Evolutionary conservation across 2,888 invertebrate genomes (phyloP), one percentile per base, ranked within the genome.

Genomic region (Lacanobia wlatinum): DNA sequence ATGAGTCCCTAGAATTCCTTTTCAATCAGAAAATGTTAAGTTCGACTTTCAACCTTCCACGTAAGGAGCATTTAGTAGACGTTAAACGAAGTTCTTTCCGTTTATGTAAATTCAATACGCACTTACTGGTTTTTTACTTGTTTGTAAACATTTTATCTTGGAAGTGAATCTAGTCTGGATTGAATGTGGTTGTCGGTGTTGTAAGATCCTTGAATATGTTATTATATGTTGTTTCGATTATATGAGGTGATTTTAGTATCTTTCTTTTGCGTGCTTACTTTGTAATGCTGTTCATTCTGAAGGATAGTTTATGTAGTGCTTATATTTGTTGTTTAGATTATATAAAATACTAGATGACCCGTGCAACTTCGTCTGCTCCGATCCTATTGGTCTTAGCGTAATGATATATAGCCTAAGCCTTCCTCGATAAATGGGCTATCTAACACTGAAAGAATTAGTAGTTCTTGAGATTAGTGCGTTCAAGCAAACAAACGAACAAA

Each of bases 11-110:
- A 38, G 34, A 55, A 76, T 85, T 77, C 18, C 21, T 73, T 71
- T 84, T 77, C 75, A 83, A 84, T 84, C 83, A 83, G 76, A 84
- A 84, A 85, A 84, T 77, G 66, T 79, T 83, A 76, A 78, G 70
- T 70, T 71, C 77, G 68, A 74, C 78, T 78, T 83, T 84, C 73
- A 68, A 79, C 71, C 77, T 69, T 58, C 70, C 50, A 43, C 46
- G 34, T 59, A 73, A 68, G 73, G 69, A 78, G 65, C 73, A 83
- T 75, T 83, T 77, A 85, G 63, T 74, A 75, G 73, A 85, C 38
- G 59, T 72, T 69, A 85, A 76, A 50, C 21, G 64, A 66, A 73
- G 73, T 55, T 75, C 58, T 71, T 63, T 71, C 68, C 78, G 70
- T 83, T 83, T 83, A 85, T 81, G 76, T 76, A 76, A 78, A 83